Evolutionary conservation across 2,797 vertebrate species (phyloP).

Genomic region (Typhlichthys eigenmanni): DNA sequence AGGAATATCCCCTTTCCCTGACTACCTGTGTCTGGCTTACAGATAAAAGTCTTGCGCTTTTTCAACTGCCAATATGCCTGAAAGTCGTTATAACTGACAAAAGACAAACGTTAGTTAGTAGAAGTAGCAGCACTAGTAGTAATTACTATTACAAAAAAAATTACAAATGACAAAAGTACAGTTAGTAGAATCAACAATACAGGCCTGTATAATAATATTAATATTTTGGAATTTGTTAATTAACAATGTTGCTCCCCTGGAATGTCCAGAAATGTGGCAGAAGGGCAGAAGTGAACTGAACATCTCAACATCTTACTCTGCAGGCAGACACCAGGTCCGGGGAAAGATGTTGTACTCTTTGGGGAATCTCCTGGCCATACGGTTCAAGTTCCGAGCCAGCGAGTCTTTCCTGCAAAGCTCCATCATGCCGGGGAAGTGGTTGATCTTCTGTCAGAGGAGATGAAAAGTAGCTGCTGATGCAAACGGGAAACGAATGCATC

Average conservation of each 20-base stretch:
- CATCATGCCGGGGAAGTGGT: conserved; percentile 70
- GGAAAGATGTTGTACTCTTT: conserved; percentile 70
- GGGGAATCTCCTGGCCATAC: conserved; percentile 67
- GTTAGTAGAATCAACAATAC: no score
- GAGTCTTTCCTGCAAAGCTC: conserved; percentile 74
- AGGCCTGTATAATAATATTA: no score
- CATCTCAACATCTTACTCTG: conserved; percentile 27
- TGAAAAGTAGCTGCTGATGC: neutral
- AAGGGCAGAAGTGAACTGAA: no score
- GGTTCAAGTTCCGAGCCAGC: conserved; percentile 68
- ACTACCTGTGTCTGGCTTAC: conserved; percentile 74
- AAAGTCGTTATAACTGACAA: conserved; percentile 55
- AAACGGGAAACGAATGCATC: no score
- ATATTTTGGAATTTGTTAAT: no score
- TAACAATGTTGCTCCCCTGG: no score
- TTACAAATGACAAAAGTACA: no score
- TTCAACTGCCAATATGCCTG: conserved; percentile 52
- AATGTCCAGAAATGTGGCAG: no score
- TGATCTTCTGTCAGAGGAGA: conserved; percentile 60
- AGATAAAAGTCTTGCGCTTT: conserved; percentile 63
- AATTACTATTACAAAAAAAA: neutral
- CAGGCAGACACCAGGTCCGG: conserved; percentile 71
- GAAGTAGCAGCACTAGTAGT: neutral
- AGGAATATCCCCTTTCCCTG: conserved; percentile 75
- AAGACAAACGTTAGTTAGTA: neutral